Conservation (phyloP, 2,113 vertebrate genomes). For the Raphicerus campestris region DNA sequence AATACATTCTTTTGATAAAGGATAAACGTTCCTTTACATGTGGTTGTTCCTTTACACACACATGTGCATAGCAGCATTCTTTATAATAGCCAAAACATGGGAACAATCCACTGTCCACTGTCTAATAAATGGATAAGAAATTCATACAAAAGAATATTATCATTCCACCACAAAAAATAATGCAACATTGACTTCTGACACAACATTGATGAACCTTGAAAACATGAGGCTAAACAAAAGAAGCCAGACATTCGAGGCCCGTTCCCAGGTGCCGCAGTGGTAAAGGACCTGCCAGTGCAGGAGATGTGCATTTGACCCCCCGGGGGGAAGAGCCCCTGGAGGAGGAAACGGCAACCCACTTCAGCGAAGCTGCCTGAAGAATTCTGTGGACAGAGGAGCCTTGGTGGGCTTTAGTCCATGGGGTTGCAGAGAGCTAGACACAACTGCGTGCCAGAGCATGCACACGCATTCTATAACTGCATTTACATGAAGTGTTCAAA, state of each 20-base stretch:
- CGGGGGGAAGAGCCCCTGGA: background rate
- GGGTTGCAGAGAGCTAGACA: background rate
- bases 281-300: background rate
- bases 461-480: too few species aligned
- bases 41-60: background rate
- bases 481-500: background rate
- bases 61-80: background rate
- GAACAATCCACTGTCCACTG: background rate
- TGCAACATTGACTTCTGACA: background rate
- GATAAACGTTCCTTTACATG: background rate
- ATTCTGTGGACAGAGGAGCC: background rate
- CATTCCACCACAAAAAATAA: background rate
- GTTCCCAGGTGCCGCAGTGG: rapidly evolving
- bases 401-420: background rate
- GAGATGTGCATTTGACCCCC: background rate
- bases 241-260: background rate
- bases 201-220: background rate
- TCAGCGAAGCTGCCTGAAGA: background rate
- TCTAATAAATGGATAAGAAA: background rate
- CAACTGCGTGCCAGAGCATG: background rate
- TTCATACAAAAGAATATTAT: background rate
- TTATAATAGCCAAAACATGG: background rate
- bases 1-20: background rate
- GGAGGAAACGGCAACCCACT: background rate
- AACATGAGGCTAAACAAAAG: background rate